A percentile compares a stretch with the other conserved stretches of the same genome.
phyloP scores from a whole-genome alignment of 2,888 invertebrate genomes.

The Papilio protenor region DNA sequence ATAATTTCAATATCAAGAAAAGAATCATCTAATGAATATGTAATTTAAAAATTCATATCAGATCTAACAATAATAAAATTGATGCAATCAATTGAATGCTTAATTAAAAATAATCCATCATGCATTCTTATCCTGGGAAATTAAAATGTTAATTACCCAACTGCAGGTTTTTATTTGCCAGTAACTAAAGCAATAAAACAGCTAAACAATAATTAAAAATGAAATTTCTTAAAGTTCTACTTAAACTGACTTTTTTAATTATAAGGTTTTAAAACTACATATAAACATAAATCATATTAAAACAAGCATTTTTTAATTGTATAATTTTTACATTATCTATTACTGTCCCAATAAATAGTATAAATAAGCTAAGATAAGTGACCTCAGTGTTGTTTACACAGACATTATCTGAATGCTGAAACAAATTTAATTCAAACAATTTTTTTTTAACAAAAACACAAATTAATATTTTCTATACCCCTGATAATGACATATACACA shows the following conservation, averaged over 20 bases:
- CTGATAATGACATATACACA: background rate
- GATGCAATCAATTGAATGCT: background rate
- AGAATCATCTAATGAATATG: background rate
- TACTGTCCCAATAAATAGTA: background rate
- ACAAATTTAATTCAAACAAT: background rate
- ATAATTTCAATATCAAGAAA: too few species aligned
- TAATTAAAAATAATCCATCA: background rate
- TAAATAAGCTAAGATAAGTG: background rate
- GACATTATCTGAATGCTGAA: background rate
- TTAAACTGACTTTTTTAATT: too few species aligned
- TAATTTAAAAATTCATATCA: background rate
- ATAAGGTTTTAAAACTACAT: background rate
- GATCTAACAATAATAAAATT: too few species aligned
- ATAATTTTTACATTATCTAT: background rate
- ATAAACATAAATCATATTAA: background rate
- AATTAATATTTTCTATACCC: background rate
- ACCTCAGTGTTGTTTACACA: constrained; percentile 3
- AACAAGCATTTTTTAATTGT: background rate
- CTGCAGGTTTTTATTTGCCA: background rate
- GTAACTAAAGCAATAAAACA: background rate
- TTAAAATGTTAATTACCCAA: constrained; percentile 1
- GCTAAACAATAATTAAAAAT: background rate
- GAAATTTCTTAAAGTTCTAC: background rate
- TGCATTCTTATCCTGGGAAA: constrained; percentile 19
- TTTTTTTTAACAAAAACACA: background rate